Evolutionary conservation across 1,140 invertebrate species (phyloP).

Genomic region (Paraescarpia echinospica): DNA sequence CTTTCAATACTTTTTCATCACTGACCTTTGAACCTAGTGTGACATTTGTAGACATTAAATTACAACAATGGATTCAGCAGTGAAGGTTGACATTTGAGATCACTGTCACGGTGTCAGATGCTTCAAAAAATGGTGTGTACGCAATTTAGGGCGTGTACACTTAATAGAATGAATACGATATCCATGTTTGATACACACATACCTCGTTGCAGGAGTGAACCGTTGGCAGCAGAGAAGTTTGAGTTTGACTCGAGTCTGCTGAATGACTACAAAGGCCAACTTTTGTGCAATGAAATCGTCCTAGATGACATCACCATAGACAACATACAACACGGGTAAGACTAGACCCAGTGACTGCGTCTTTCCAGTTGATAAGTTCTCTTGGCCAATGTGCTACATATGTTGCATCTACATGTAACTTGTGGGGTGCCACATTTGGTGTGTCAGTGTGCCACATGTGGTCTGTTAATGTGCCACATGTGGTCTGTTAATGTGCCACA

Average conservation of each 20-base stretch:
- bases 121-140: too few relatives aligned
- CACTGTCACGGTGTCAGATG: too few relatives aligned
- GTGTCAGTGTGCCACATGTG: not conserved
- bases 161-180: too few relatives aligned
- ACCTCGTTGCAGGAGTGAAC: slow-evolving; percentile 18
- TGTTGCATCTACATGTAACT: not conserved
- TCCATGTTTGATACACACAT: not conserved
- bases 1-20: too few relatives aligned
- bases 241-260: slow-evolving; percentile 82
- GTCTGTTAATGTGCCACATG: not conserved
- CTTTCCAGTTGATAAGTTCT: not conserved
- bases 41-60: too few relatives aligned
- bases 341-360: not conserved
- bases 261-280: slow-evolving; percentile 64
- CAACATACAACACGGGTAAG: slow-evolving; percentile 47
- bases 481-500: not conserved
- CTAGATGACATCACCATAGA: slow-evolving; percentile 85
- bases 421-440: not conserved
- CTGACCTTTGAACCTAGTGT: too few relatives aligned
- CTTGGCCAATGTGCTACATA: not conserved
- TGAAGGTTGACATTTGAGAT: too few relatives aligned
- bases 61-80: too few relatives aligned
- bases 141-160: too few relatives aligned
- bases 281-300: slow-evolving; percentile 78
- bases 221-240: slow-evolving; percentile 62